phyloP scores from a whole-genome alignment of 2,797 vertebrate species.

The Pogonophryne albipinna region DNA sequence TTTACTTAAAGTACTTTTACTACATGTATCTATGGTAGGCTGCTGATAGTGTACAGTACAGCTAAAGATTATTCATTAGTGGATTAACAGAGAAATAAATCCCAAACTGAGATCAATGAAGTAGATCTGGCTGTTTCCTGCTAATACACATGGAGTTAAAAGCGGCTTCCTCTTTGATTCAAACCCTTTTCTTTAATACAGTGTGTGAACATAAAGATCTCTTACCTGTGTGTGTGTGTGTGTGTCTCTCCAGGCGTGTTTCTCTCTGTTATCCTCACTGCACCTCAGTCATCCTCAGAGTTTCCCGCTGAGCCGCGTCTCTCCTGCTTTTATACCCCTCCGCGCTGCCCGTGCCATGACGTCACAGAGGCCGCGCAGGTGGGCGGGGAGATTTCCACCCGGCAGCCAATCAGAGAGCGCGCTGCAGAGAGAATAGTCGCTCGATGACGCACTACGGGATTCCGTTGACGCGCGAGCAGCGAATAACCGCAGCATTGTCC shows the following conservation, averaged over 20 bases:
- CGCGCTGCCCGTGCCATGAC: conserved; percentile 74
- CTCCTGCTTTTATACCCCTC: conserved; percentile 64
- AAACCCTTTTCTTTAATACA: too few species aligned
- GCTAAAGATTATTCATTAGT: too few species aligned
- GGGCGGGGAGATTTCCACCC: conserved; percentile 88
- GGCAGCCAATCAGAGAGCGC: conserved; percentile 79
- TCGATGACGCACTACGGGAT: conserved; percentile 95
- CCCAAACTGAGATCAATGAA: too few species aligned
- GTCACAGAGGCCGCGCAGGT: conserved; percentile 74
- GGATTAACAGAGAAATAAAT: too few species aligned
- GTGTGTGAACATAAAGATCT: not conserved
- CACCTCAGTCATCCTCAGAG: conserved; percentile 51
- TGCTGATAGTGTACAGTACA: too few species aligned
- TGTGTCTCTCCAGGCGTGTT: conserved; percentile 28
- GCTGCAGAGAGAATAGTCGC: conserved; percentile 62
- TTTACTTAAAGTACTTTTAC: too few species aligned
- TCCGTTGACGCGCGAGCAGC: conserved; percentile 92
- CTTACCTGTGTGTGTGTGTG: conserved; percentile 71
- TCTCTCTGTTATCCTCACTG: conserved; percentile 45
- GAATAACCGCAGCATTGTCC: conserved; percentile 74
- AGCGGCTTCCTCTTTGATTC: too few species aligned
- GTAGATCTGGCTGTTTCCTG: too few species aligned
- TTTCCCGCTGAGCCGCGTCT: conserved; percentile 42
- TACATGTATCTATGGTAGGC: too few species aligned
- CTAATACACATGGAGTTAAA: too few species aligned